Evolutionary conservation across 2,797 vertebrate species (phyloP).

Genomic region (Botia kubotai): DNA sequence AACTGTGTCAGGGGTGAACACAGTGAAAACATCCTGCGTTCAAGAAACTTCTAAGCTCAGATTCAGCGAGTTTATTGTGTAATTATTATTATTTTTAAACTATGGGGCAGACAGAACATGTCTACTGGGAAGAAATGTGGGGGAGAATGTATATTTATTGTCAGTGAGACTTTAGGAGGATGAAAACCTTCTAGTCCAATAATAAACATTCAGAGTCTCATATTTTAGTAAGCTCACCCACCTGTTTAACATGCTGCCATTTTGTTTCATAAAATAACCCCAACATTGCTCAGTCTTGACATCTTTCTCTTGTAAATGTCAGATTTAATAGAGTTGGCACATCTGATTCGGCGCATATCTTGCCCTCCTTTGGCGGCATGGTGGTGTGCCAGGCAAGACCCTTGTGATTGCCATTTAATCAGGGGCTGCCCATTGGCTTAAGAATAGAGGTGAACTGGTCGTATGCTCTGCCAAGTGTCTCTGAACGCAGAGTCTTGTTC

Average conservation of each 20-base stretch:
- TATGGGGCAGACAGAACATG: background rate
- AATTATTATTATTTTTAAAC: slow-evolving; percentile 6
- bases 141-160: too few species aligned
- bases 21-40: slow-evolving; percentile 37
- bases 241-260: background rate
- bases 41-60: background rate
- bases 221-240: background rate
- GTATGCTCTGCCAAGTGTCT: slow-evolving; percentile 53
- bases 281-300: background rate
- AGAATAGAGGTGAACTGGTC: slow-evolving; percentile 53
- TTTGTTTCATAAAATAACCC: background rate
- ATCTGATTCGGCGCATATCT: background rate
- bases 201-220: background rate
- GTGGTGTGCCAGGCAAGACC: slow-evolving; percentile 13
- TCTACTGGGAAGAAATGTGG: slow-evolving; percentile 6
- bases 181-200: background rate
- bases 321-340: slow-evolving; percentile 16
- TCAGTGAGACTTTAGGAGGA: background rate
- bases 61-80: background rate
- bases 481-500: slow-evolving; percentile 59
- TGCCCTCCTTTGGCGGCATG: background rate
- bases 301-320: too few species aligned
- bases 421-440: slow-evolving; percentile 31
- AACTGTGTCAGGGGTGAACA: slow-evolving; percentile 46
- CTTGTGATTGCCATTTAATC: slow-evolving; percentile 24